phyloP scores from a whole-genome alignment of 2,888 invertebrate genomes.

The Leptinotarsa juncta region DNA sequence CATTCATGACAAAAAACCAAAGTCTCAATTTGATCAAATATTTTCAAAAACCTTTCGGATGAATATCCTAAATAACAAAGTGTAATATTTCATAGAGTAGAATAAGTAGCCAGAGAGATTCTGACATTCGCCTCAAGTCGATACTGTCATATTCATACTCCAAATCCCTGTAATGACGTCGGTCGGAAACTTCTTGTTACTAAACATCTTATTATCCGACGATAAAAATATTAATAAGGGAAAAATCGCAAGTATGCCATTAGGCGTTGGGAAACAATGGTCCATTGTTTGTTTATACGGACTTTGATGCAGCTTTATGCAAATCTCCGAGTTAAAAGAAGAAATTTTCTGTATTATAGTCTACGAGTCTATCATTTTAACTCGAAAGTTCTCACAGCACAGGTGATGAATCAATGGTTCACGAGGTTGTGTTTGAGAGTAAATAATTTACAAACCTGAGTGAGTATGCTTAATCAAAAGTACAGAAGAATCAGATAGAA shows the following conservation, averaged over 20 bases:
- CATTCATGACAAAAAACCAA: no score
- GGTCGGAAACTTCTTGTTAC: conserved; percentile 28
- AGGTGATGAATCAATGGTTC: neutral
- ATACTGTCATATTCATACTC: conserved; percentile 4
- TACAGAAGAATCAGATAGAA: no score
- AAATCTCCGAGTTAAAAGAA: conserved; percentile 31
- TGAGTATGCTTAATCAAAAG: no score
- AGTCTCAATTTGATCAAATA: no score
- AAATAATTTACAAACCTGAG: neutral
- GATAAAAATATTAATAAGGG: conserved; percentile 35
- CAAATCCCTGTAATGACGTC: neutral
- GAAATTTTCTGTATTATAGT: conserved; percentile 34
- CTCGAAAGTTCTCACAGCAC: conserved; percentile 12
- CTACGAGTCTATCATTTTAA: conserved; percentile 7
- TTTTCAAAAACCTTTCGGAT: no score
- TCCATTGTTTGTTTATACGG: conserved; percentile 39
- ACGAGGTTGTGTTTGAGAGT: neutral
- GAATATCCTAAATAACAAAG: no score
- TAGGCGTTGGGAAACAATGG: conserved; percentile 42
- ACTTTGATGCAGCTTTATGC: conserved; percentile 38
- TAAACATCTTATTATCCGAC: conserved; percentile 28
- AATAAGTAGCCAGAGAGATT: neutral
- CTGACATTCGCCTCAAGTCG: neutral
- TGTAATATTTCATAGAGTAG: neutral
- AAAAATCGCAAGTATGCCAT: conserved; percentile 34